These are phyloP conservation scores for Psilopsiagon aurifrons DNA, from an alignment of 2,113 vertebrate species.

Conservation along the genomic window DNA sequence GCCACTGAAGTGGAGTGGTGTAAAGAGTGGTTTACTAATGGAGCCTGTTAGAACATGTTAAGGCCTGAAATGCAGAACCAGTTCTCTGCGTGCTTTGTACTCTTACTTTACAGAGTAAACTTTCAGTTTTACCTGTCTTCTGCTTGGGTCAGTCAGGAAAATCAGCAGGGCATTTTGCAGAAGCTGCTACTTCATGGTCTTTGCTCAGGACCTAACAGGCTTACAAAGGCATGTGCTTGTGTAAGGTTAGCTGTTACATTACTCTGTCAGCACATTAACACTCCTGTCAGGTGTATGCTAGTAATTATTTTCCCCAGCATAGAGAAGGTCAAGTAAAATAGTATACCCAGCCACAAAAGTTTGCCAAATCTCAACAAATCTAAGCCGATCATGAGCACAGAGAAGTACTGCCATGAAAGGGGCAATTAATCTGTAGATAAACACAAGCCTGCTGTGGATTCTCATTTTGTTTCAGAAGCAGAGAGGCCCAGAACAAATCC, in stretches of 20 bases:
- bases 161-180: background rate
- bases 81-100: background rate
- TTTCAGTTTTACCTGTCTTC: background rate
- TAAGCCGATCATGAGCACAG: too few relatives aligned
- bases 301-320: background rate
- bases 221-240: background rate
- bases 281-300: too few relatives aligned
- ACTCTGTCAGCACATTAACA: background rate
- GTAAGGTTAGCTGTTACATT: background rate
- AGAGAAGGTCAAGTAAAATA: background rate
- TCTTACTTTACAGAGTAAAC: background rate
- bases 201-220: background rate
- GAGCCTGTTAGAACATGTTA: background rate
- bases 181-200: background rate
- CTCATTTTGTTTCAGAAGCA: background rate
- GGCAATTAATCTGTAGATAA: background rate
- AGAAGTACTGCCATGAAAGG: background rate
- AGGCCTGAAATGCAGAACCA: background rate
- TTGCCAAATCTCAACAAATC: background rate
- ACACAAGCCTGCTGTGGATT: background rate
- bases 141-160: background rate
- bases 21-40: background rate
- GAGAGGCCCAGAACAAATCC: constrained; percentile 18
- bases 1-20: background rate
- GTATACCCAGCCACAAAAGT: background rate